Percentiles rank a stretch among this genome's conserved stretches.
These are phyloP conservation scores for Bursaphelenchus okinawaensis DNA, from an alignment of 2,888 invertebrate genomes.

Conservation along the genomic window DNA sequence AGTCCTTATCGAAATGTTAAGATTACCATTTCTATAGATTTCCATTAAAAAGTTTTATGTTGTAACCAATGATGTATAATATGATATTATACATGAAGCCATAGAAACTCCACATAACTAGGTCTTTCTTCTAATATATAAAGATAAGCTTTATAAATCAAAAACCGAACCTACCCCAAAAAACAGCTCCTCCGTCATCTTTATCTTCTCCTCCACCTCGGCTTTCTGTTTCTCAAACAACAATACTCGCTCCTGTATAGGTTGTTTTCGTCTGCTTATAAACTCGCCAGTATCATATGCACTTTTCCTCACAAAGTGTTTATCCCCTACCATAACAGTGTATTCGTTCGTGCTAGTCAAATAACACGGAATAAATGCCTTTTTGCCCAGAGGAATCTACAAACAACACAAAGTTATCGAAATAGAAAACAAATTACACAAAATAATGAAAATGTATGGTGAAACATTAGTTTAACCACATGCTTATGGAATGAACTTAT, in stretches of 20 bases:
- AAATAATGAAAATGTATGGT: background rate
- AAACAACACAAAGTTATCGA: background rate
- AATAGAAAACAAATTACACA: background rate
- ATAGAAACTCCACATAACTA: too few species aligned
- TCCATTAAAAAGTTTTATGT: too few species aligned
- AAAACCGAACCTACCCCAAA: background rate
- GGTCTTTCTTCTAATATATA: too few species aligned
- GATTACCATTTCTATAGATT: too few species aligned
- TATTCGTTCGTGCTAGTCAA: conserved; percentile 7
- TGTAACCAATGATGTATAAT: too few species aligned
- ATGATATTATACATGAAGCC: background rate
- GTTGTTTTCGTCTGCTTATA: background rate
- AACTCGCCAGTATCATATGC: conserved; percentile 11
- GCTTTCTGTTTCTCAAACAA: conserved; percentile 5
- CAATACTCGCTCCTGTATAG: conserved; percentile 1
- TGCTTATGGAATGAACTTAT: background rate
- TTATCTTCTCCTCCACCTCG: background rate
- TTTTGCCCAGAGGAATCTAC: conserved; percentile 7
- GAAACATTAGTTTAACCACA: background rate
- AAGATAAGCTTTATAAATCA: too few species aligned
- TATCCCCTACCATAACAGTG: conserved; percentile 10
- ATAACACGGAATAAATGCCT: conserved; percentile 1
- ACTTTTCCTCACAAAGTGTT: conserved; percentile 5
- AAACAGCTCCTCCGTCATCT: background rate
- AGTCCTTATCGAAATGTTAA: too few species aligned